These are phyloP conservation scores for Anarsia innoxiella DNA, from an alignment of 2,888 invertebrate genomes.

Conservation along the genomic window DNA sequence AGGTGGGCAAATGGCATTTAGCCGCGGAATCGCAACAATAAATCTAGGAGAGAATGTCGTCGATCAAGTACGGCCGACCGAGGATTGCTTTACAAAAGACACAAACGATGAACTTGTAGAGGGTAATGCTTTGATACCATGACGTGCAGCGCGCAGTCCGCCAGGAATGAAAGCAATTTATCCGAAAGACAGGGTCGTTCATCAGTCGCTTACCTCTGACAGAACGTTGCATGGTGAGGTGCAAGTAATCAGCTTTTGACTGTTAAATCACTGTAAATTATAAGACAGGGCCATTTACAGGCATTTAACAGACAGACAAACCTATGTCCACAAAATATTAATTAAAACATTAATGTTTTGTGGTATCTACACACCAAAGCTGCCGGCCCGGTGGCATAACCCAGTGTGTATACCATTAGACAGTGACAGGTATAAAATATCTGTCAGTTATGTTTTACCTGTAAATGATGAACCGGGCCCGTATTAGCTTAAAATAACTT, in stretches of 20 bases:
- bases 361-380: too few species aligned
- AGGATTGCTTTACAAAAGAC: too few species aligned
- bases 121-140: neutral
- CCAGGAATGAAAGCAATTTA: constrained; percentile 30
- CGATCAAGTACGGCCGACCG: too few species aligned
- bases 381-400: neutral
- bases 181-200: constrained; percentile 21
- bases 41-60: neutral
- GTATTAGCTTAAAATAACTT: too few species aligned
- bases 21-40: neutral
- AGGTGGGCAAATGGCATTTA: neutral
- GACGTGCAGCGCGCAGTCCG: too few species aligned
- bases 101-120: neutral
- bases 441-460: too few species aligned
- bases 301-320: neutral
- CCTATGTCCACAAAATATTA: too few species aligned
- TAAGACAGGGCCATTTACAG: neutral
- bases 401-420: neutral
- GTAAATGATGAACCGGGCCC: too few species aligned
- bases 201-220: constrained; percentile 23
- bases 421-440: too few species aligned
- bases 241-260: neutral
- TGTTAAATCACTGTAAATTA: neutral
- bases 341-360: too few species aligned
- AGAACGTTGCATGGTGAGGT: constrained; percentile 22